These are phyloP conservation scores for Aphelenchoides avenae DNA, from an alignment of 1,140 invertebrate species.

Conservation along the genomic window DNA sequence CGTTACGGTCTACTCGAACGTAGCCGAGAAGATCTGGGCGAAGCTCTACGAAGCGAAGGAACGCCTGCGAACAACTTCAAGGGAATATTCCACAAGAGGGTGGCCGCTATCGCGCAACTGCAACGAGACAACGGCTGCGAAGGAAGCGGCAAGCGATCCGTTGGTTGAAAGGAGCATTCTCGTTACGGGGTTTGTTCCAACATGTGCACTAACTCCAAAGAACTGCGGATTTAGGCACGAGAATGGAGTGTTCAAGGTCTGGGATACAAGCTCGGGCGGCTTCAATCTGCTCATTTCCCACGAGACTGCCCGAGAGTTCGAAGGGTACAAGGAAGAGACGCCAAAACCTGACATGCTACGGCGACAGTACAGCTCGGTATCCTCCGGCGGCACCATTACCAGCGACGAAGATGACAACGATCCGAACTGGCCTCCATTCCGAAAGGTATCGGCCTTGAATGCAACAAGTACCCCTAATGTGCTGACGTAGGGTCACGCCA, in stretches of 20 bases:
- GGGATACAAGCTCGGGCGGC: conserved; percentile 14
- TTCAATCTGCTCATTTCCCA: conserved; percentile 23
- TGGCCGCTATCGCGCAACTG: too few species aligned
- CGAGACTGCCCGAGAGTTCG: conserved; percentile 29
- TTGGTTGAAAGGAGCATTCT: background rate
- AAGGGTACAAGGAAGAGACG: too few species aligned
- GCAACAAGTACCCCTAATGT: too few species aligned
- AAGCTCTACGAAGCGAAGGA: conserved; percentile 10
- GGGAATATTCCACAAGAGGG: conserved; percentile 17
- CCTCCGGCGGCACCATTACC: background rate
- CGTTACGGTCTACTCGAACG: conserved; percentile 1
- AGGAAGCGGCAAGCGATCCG: too few species aligned
- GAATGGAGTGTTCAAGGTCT: conserved; percentile 23
- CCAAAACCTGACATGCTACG: too few species aligned
- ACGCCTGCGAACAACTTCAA: conserved; percentile 12
- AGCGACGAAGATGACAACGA: conserved; percentile 19
- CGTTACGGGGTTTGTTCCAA: conserved; percentile 2
- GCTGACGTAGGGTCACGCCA: background rate
- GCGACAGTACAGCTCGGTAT: background rate
- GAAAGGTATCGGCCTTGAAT: conserved; percentile 24
- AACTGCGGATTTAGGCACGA: conserved; percentile 20
- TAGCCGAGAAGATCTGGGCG: conserved; percentile 7
- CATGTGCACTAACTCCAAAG: background rate
- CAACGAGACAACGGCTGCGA: too few species aligned
- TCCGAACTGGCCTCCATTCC: conserved; percentile 7